Evolutionary conservation across 2,888 invertebrate genomes (phyloP), one percentile per base, ranked within the genome.

Genomic region (Diarsia dahlii): DNA sequence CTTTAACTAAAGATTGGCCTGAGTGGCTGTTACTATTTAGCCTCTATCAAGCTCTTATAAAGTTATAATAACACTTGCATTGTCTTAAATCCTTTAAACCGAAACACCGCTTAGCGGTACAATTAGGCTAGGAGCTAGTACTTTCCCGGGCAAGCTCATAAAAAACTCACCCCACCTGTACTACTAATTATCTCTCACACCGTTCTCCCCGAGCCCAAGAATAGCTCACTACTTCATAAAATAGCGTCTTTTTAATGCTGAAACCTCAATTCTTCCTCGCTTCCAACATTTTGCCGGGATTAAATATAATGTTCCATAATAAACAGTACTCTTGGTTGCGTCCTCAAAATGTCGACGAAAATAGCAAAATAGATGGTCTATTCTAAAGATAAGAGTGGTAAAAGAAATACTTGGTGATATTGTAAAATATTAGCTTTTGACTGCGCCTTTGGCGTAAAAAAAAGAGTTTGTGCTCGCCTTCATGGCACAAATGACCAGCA

Each of bases 301-400:
- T 87, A 75, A 82, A 78, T 76, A 78, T 82, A 74, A 81, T 74
- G 81, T 76, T 39, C 28, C 20, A 10, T 45, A 56, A 67, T 71
- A 63, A 81, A 63, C 48, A 50, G 48, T 64, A 52, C 48, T 52
- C 69, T 69, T 68, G 34, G 64, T 52, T 52, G 58, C 74, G n/a
- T 58, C n/a, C 3, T 65, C 69, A 50, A 74, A 71, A 77, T 70
- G 46, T 20, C n/a, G 62, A 71, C 60, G 54, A 70, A 82, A 74
- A 65, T 76, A 63, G 15, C 50, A 6, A 54, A 69, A 28, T 63
- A 67, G 50, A 23, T 67, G 34, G 68, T 56, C 46, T 39, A 10
- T 74, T 58, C 9, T 45, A 34, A 80, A 74, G 69, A 70, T 74
- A 66, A 64, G 67, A 48, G 13, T 1, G 48, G 48, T 62, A 70